These are phyloP conservation scores for Parnassius apollo DNA, from an alignment of 2,888 invertebrate species.

Conservation along the genomic window DNA sequence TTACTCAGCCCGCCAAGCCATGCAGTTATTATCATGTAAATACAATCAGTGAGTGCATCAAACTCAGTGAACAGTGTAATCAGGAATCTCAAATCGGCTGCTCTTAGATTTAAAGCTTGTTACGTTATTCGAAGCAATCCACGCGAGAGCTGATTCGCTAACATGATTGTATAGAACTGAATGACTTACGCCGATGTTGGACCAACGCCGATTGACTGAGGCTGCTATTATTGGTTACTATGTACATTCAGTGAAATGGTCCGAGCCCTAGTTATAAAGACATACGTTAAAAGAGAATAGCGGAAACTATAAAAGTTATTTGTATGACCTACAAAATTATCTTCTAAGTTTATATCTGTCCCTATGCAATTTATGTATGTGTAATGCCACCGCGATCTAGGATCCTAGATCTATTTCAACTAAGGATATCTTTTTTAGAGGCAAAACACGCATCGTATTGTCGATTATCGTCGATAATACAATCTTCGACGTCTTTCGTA, in stretches of 20 bases:
- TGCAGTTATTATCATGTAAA: too few relatives aligned
- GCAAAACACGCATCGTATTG: too few relatives aligned
- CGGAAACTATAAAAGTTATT: neutral
- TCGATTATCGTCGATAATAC: too few relatives aligned
- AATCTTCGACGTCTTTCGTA: too few relatives aligned
- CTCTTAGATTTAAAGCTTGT: conserved; percentile 1
- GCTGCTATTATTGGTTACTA: conserved; percentile 48
- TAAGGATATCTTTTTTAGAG: too few relatives aligned
- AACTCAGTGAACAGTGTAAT: neutral
- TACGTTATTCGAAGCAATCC: conserved; percentile 30
- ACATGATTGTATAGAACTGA: conserved; percentile 28
- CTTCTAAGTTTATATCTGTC: neutral
- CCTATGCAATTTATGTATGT: neutral
- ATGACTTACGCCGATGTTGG: conserved; percentile 30
- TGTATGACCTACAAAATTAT: neutral
- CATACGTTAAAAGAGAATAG: conserved; percentile 5
- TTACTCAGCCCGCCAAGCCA: too few relatives aligned
- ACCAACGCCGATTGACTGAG: conserved; percentile 22
- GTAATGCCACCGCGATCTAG: neutral
- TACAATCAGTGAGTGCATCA: too few relatives aligned
- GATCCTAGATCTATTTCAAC: too few relatives aligned
- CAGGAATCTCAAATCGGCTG: neutral
- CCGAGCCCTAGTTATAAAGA: conserved; percentile 14
- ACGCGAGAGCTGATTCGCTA: conserved; percentile 32
- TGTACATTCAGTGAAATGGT: conserved; percentile 45